phyloP scores from a whole-genome alignment of 2,797 vertebrate genomes.

The Pteronotus mesoamericanus region DNA sequence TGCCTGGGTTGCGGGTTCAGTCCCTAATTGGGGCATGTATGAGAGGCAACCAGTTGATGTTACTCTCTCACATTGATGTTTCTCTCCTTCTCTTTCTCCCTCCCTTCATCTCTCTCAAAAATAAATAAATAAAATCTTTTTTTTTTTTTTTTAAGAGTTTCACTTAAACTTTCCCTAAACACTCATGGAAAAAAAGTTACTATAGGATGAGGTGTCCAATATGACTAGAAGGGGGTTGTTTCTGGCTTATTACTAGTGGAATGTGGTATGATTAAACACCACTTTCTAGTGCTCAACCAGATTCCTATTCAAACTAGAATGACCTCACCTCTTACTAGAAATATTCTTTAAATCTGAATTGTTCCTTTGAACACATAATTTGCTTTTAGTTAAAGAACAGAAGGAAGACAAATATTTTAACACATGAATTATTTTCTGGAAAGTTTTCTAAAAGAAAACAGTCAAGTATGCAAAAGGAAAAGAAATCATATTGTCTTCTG shows the following conservation, averaged over 20 bases:
- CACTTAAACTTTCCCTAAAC: constrained; percentile 5
- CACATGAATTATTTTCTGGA: constrained; percentile 1
- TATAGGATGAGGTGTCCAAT: not conserved
- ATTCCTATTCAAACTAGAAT: not conserved
- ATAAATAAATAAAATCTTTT: not conserved
- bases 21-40: not conserved
- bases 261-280: not conserved
- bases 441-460: constrained; percentile 39
- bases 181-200: not conserved
- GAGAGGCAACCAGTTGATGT: not conserved
- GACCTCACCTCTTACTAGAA: not conserved
- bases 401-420: constrained; percentile 11
- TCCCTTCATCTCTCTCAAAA: not conserved
- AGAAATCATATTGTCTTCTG: not conserved
- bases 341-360: constrained; percentile 12
- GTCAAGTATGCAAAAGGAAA: not conserved
- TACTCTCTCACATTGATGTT: not conserved
- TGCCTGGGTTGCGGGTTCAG: not conserved
- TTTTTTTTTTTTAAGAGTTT: not conserved
- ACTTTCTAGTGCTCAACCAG: not conserved
- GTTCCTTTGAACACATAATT: not conserved
- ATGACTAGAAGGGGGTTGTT: not conserved
- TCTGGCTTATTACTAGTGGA: not conserved
- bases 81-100: not conserved
- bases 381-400: constrained; percentile 25